Conservation (phyloP, 2,113 vertebrate species). For the Anthoscopus minutus region DNA sequence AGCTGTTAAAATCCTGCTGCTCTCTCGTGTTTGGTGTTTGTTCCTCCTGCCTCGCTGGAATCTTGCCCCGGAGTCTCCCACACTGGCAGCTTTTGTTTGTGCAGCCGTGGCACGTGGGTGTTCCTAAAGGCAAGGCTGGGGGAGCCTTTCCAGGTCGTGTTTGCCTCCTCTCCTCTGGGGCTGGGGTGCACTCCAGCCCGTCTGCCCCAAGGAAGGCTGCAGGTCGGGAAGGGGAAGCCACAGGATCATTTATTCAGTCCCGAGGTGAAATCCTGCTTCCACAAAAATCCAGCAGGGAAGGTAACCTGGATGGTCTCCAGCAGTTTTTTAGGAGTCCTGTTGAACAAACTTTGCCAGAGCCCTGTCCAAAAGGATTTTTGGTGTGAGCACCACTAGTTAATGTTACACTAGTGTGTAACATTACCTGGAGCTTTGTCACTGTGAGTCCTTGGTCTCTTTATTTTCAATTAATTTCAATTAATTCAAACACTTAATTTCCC, state of each 20-base stretch:
- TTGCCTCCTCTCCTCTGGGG: background rate
- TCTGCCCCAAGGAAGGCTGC: background rate
- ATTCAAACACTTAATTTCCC: slow-evolving; percentile 22
- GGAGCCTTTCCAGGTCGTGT: background rate
- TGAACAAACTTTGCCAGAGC: background rate
- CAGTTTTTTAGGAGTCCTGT: background rate
- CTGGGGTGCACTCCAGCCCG: background rate
- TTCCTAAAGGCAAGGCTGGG: background rate
- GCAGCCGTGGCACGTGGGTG: background rate
- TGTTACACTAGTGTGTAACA: background rate
- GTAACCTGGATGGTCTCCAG: background rate
- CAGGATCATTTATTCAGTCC: background rate
- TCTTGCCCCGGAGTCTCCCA: slow-evolving; percentile 12
- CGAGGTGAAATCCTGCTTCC: background rate
- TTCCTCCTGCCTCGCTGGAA: slow-evolving; percentile 42
- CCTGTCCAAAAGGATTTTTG: background rate
- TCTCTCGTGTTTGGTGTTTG: slow-evolving; percentile 5
- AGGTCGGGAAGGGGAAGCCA: background rate
- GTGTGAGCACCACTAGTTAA: no score
- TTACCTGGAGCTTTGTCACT: background rate
- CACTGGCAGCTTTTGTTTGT: slow-evolving; percentile 19
- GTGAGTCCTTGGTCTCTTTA: background rate
- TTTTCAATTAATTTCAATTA: background rate
- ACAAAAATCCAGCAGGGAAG: background rate
- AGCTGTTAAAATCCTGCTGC: slow-evolving; percentile 8